These are phyloP conservation scores for Micronycteris hirsuta DNA, from an alignment of 2,113 vertebrate species.

Conservation along the genomic window DNA sequence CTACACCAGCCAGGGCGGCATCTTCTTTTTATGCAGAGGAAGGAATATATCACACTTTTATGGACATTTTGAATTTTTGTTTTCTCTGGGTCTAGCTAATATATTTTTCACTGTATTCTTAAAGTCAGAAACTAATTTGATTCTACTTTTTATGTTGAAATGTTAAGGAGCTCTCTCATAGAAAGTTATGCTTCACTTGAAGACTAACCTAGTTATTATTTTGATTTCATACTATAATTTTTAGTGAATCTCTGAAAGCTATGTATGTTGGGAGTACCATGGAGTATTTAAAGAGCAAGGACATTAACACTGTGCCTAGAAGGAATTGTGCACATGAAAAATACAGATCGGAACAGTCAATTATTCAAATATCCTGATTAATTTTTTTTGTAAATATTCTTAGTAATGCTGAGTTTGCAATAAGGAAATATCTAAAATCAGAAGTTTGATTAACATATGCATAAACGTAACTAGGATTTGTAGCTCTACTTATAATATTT, in stretches of 20 bases:
- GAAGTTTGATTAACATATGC: neutral
- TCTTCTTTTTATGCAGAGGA: neutral
- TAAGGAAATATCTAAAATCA: neutral
- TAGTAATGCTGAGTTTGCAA: neutral
- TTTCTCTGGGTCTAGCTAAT: neutral
- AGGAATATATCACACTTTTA: neutral
- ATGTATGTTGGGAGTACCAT: neutral
- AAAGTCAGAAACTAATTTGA: neutral
- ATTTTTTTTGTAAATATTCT: neutral
- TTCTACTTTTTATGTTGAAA: neutral
- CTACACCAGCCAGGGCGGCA: too few species aligned
- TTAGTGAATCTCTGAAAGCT: constrained; percentile 1
- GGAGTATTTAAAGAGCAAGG: neutral
- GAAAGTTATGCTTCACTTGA: neutral
- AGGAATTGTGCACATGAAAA: neutral
- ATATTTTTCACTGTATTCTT: neutral
- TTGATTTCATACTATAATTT: constrained; percentile 7
- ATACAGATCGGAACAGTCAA: neutral
- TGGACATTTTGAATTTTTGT: neutral
- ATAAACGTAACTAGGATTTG: neutral
- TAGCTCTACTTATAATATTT: neutral
- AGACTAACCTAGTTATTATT: neutral
- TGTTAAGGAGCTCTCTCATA: neutral
- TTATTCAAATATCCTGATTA: constrained; percentile 9
- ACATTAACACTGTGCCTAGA: neutral